A percentile compares a stretch with the other conserved stretches of the same genome.
Evolutionary conservation across 1,140 invertebrate species (phyloP).

Genomic region (Drosophila suzukii): DNA sequence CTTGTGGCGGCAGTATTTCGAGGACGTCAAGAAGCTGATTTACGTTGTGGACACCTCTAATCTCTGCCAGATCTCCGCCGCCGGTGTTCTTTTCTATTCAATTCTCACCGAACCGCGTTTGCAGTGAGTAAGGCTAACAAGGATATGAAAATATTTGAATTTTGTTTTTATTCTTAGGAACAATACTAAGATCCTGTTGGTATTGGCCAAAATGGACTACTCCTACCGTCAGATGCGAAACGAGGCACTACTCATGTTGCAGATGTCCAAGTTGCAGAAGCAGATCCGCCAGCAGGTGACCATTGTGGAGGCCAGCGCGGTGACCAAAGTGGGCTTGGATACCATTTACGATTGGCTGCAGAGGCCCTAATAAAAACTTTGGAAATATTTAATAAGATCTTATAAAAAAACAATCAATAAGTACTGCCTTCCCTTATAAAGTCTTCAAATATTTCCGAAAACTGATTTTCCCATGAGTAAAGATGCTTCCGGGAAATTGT

Average conservation of each 20-base stretch:
- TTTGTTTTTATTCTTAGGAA: neutral
- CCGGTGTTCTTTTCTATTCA: constrained; percentile 90
- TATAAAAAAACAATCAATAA: too few species aligned
- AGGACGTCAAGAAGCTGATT: constrained; percentile 88
- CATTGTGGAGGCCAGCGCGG: constrained; percentile 90
- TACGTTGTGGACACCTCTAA: constrained; percentile 92
- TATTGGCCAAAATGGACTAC: constrained; percentile 92
- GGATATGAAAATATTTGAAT: neutral
- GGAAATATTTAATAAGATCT: neutral
- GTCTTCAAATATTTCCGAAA: neutral
- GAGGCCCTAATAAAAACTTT: constrained; percentile 34
- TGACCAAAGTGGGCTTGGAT: constrained; percentile 89
- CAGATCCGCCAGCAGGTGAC: constrained; percentile 88
- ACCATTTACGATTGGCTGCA: constrained; percentile 88
- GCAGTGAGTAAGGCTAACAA: constrained; percentile 82
- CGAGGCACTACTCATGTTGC: constrained; percentile 91
- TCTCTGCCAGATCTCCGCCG: constrained; percentile 92
- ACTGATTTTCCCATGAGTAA: neutral
- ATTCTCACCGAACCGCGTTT: constrained; percentile 89
- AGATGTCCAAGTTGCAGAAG: constrained; percentile 87
- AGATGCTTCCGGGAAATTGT: neutral
- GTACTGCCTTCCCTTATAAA: too few species aligned
- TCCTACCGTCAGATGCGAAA: constrained; percentile 93
- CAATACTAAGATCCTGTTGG: constrained; percentile 87
- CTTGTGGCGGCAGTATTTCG: constrained; percentile 90